Evolutionary conservation across 92 coral and sea anemone species (phyloP), one percentile per base, ranked within the genome.

Genomic region (Paramuricea clavata): DNA sequence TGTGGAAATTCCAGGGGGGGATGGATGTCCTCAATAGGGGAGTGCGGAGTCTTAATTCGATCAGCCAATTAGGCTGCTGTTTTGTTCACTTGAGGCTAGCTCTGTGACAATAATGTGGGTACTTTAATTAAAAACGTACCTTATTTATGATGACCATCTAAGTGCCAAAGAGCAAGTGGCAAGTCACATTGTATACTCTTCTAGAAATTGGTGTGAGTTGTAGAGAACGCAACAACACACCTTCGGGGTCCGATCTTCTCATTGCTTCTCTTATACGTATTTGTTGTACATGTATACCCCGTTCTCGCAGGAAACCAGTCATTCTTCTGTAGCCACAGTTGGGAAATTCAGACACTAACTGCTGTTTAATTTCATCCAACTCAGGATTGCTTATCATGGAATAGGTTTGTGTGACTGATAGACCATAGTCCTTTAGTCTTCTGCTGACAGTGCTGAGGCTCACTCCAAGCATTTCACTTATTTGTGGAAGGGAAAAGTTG

Each of bases 261-360:
- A 92, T 81, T 42, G 92, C 82, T 57, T 92, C 90, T 73, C 95
- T 89, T 49, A 83, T 59, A 56, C 92, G 86, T 49, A 72, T 73
- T 86, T 83, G 86, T 59, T 85, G 79, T 50, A 86, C 90, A 54
- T 83, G 87, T 78, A 89, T 87, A 69, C 89, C 81, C 57, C 92
- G 85, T 36, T 85, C 81, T 61, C 86, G 75, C 47, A 92, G 88
- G 61, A 89, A 81, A 76, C 92, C 95, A 64, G 82, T 54, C 95
- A 89, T 89, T 72, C 94, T 89, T 83, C 94, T 89, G 82, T 72
- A 75, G 28, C 94, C 94, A 89, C 92, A 92, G 81, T 89, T 89
- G 1, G 95, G 92, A 85, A 92, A 92, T 82, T 92, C 94, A 10
- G 60, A 67, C 36, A 81, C 82, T 62, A 92, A 50, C 54, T 85